Conservation (phyloP, 2,888 invertebrate species). For the Philhelius pedissequus region DNA sequence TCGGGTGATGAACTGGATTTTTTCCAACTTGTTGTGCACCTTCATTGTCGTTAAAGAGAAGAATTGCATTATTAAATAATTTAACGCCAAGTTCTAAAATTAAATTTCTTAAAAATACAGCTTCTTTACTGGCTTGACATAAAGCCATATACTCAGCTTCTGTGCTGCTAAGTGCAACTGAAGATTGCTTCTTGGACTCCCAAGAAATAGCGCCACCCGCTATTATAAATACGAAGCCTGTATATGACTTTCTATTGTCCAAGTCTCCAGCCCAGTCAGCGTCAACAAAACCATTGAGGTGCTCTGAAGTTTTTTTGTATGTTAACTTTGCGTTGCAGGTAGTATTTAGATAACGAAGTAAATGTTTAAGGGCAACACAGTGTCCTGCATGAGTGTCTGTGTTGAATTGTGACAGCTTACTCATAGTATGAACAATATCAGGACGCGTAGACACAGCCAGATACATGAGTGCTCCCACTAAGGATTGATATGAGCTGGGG, state of each 20-base stretch:
- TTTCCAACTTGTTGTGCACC: slow-evolving; percentile 14
- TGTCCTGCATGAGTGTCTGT: slow-evolving; percentile 31
- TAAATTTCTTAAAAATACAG: slow-evolving; percentile 6
- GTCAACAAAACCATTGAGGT: slow-evolving; percentile 35
- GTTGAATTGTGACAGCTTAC: slow-evolving; percentile 45
- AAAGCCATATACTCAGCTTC: too few species aligned
- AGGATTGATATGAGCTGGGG: slow-evolving; percentile 12
- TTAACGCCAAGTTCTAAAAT: neutral
- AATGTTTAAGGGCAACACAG: slow-evolving; percentile 12
- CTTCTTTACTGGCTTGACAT: neutral
- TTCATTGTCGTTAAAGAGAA: neutral
- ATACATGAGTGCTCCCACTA: slow-evolving; percentile 41
- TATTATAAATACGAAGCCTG: neutral
- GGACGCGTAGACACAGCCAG: slow-evolving; percentile 28
- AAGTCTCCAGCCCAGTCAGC: slow-evolving; percentile 50
- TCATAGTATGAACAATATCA: slow-evolving; percentile 44
- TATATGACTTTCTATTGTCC: slow-evolving; percentile 17
- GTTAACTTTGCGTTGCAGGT: slow-evolving; percentile 17
- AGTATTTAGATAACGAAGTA: slow-evolving; percentile 31
- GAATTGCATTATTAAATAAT: neutral
- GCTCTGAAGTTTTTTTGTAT: neutral
- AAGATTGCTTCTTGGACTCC: slow-evolving; percentile 45
- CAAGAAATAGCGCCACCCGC: slow-evolving; percentile 13
- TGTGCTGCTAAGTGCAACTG: slow-evolving; percentile 46
- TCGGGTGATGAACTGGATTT: neutral